phyloP scores from a whole-genome alignment of 2,888 invertebrate genomes.

The Nemapogon koenigi region DNA sequence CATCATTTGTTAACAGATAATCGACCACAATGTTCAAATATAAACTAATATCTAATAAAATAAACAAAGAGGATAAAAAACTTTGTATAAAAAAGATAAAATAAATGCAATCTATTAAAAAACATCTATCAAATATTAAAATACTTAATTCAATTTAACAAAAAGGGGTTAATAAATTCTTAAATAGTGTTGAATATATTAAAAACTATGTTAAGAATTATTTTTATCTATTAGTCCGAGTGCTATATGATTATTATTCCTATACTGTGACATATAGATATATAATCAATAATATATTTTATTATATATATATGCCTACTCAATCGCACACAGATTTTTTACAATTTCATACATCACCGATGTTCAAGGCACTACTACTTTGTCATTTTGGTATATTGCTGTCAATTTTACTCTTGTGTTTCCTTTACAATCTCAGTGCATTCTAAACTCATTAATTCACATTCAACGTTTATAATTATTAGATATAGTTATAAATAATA shows the following conservation, averaged over 20 bases:
- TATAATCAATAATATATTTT: conserved; percentile 45
- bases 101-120: conserved; percentile 59
- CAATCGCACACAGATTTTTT: conserved; percentile 39
- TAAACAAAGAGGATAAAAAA: conserved; percentile 54
- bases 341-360: conserved; percentile 41
- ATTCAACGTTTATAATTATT: not conserved
- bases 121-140: conserved; percentile 52
- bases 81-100: conserved; percentile 53
- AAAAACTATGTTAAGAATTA: conserved; percentile 33
- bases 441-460: conserved; percentile 15
- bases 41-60: conserved; percentile 48
- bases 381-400: conserved; percentile 63
- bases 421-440: conserved; percentile 55
- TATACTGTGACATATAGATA: conserved; percentile 63
- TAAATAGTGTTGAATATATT: conserved; percentile 39
- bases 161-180: conserved; percentile 41
- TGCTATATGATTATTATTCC: conserved; percentile 63
- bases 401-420: conserved; percentile 31
- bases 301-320: conserved; percentile 30
- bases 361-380: conserved; percentile 61
- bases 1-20: conserved; percentile 54
- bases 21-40: conserved; percentile 53
- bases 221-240: conserved; percentile 46
- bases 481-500: not conserved
- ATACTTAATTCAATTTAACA: conserved; percentile 53